Evolutionary conservation across 1,140 invertebrate genomes (phyloP).

Genomic region (Penaeus indicus): DNA sequence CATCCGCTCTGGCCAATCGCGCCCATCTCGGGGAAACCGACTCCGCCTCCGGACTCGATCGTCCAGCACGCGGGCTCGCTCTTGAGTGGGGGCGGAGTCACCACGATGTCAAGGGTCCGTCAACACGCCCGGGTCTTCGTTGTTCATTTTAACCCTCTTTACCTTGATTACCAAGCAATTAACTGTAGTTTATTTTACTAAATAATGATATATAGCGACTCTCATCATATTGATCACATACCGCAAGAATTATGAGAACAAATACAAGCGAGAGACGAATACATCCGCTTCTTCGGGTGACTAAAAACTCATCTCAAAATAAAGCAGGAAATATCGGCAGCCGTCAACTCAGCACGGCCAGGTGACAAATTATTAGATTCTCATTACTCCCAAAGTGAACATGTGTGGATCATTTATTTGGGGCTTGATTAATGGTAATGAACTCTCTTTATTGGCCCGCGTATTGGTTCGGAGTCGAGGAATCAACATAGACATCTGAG

Average conservation of each 20-base stretch:
- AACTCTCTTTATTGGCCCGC: not conserved
- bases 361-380: slow-evolving; percentile 62
- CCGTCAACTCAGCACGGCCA: slow-evolving; percentile 23
- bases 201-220: too few relatives aligned
- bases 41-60: too few relatives aligned
- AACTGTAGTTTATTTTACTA: slow-evolving; percentile 24
- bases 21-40: too few relatives aligned
- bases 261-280: too few relatives aligned
- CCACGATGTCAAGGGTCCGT: slow-evolving; percentile 1
- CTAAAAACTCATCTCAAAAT: slow-evolving; percentile 2
- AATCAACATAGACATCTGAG: too few relatives aligned
- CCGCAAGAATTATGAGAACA: too few relatives aligned
- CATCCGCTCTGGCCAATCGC: too few relatives aligned
- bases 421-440: slow-evolving; percentile 49
- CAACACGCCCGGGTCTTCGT: slow-evolving; percentile 51
- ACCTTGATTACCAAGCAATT: slow-evolving; percentile 56
- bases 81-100: slow-evolving; percentile 27
- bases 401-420: slow-evolving; percentile 61
- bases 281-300: too few relatives aligned
- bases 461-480: too few relatives aligned
- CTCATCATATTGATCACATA: too few relatives aligned
- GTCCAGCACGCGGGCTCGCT: too few relatives aligned
- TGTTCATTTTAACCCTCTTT: slow-evolving; percentile 58
- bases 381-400: slow-evolving; percentile 60
- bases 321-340: slow-evolving; percentile 4